Conservation (phyloP, 1,140 invertebrate species). For the Prorops nasuta region DNA sequence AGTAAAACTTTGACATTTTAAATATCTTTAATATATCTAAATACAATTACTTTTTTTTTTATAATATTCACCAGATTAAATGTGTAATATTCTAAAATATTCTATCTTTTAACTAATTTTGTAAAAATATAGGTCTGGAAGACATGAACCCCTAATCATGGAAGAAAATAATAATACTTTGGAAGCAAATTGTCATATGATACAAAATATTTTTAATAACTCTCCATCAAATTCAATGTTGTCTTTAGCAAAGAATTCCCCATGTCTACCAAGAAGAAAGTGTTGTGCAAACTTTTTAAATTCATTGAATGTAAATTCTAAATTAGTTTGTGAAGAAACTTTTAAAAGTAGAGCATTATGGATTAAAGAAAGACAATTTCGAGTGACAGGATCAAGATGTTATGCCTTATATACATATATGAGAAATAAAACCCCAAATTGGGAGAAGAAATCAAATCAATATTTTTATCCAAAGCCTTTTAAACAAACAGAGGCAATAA, state of each 20-base stretch:
- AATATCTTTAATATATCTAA: no score
- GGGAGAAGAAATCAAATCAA: constrained; percentile 7
- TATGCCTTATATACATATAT: constrained; percentile 7
- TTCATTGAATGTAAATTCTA: neutral
- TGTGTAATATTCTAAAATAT: no score
- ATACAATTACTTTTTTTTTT: no score
- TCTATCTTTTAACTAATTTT: neutral
- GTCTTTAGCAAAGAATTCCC: neutral
- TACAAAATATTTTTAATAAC: neutral
- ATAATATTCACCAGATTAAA: no score
- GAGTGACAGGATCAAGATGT: constrained; percentile 9
- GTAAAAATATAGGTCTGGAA: neutral
- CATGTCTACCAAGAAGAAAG: neutral
- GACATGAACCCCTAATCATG: neutral
- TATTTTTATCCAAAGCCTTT: constrained; percentile 4
- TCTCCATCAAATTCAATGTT: neutral
- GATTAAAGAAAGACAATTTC: constrained; percentile 5
- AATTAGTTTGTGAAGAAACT: neutral
- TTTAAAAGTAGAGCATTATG: neutral
- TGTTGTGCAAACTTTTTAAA: neutral
- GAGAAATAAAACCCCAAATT: constrained; percentile 11
- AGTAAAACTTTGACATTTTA: no score
- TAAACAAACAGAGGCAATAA: neutral
- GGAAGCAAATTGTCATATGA: neutral
- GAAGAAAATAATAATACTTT: neutral